phyloP scores from a whole-genome alignment of 2,113 vertebrate species.

The Solenodon paradoxus region DNA sequence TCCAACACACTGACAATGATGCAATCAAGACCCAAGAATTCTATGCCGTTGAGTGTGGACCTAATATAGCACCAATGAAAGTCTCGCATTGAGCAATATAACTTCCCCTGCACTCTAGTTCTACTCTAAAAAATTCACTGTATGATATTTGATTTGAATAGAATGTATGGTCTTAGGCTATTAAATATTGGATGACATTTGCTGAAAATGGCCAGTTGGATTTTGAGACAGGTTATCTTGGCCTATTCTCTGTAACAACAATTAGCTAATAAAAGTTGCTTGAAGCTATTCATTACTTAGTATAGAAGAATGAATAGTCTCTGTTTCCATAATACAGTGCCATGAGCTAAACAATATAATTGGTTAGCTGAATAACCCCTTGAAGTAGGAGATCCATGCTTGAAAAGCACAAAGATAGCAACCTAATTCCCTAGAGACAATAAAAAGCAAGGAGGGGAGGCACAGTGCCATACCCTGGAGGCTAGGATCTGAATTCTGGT shows the following conservation, averaged over 20 bases:
- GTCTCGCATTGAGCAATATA: background rate
- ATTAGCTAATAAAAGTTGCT: background rate
- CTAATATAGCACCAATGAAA: background rate
- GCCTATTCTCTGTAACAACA: background rate
- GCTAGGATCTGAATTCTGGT: background rate
- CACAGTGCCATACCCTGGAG: too few species aligned
- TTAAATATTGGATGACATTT: background rate
- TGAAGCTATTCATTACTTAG: background rate
- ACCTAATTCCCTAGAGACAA: background rate
- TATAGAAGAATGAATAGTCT: background rate
- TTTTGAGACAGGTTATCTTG: constrained; percentile 8
- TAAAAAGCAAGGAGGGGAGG: accelerated
- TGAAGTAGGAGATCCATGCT: background rate
- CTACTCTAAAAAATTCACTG: background rate
- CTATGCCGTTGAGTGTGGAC: background rate
- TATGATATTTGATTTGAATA: background rate
- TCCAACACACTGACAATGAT: background rate
- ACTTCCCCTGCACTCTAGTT: too few species aligned
- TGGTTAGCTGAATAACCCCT: background rate
- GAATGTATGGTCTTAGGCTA: background rate
- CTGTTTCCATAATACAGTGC: background rate
- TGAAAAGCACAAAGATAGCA: background rate
- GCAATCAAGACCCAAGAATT: background rate
- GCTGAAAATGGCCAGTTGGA: background rate
- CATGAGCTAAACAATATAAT: background rate